Evolutionary conservation across 2,888 invertebrate genomes (phyloP).

Genomic region (Drosophila flavopinicola): DNA sequence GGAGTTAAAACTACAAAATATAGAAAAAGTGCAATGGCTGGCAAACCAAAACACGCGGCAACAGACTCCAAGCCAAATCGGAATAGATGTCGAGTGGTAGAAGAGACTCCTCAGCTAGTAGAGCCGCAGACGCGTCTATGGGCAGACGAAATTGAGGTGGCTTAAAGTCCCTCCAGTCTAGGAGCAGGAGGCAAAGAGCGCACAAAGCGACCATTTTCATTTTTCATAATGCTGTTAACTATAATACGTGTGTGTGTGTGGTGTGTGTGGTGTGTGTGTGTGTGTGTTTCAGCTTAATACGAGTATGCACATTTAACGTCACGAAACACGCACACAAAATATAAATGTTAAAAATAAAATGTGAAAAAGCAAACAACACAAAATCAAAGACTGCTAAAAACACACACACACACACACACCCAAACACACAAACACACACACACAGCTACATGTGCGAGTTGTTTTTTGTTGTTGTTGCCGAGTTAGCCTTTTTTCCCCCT

Average conservation of each 20-base stretch:
- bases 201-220: slow-evolving; percentile 60
- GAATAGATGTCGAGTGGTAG: slow-evolving; percentile 35
- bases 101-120: slow-evolving; percentile 23
- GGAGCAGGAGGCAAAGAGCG: slow-evolving; percentile 6
- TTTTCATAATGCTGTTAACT: slow-evolving; percentile 73
- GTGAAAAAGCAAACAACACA: slow-evolving; percentile 76
- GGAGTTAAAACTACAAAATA: slow-evolving; percentile 26
- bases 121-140: slow-evolving; percentile 70
- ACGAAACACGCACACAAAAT: slow-evolving; percentile 68
- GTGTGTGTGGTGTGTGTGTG: slow-evolving; percentile 16
- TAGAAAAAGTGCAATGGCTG: slow-evolving; percentile 49
- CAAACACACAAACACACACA: slow-evolving; percentile 26
- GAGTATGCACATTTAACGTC: slow-evolving; percentile 44
- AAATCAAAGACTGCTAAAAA: slow-evolving; percentile 68
- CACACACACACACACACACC: slow-evolving; percentile 28
- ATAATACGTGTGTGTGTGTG: slow-evolving; percentile 37
- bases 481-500: slow-evolving; percentile 80
- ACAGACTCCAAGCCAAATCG: slow-evolving; percentile 37
- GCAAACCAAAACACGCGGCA: slow-evolving; percentile 22
- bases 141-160: slow-evolving; percentile 10
- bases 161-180: too few species aligned
- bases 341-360: slow-evolving; percentile 81
- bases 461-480: slow-evolving; percentile 72
- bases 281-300: slow-evolving; percentile 24
- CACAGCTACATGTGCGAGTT: slow-evolving; percentile 24